phyloP scores from a whole-genome alignment of 2,888 invertebrate species.

The Catocala fraxini region DNA sequence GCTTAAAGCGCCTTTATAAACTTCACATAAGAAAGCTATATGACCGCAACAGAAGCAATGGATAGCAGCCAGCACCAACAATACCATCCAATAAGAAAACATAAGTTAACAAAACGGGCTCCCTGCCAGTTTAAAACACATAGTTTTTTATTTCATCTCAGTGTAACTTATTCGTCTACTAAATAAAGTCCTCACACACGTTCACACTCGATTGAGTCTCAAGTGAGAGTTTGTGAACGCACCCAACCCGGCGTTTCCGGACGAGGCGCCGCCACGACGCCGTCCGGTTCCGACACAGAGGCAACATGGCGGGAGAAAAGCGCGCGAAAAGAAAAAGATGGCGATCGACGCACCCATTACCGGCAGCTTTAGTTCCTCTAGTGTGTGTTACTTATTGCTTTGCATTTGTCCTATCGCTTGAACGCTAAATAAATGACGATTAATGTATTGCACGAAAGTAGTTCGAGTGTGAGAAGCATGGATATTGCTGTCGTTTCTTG shows the following conservation, averaged over 20 bases:
- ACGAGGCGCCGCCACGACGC: constrained; percentile 77
- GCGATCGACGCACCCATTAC: constrained; percentile 68
- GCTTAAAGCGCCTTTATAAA: too few relatives aligned
- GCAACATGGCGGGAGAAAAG: constrained; percentile 53
- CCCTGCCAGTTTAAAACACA: constrained; percentile 47
- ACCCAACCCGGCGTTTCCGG: constrained; percentile 72
- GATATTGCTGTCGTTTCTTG: too few relatives aligned
- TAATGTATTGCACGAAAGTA: constrained; percentile 32
- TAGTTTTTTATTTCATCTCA: constrained; percentile 42
- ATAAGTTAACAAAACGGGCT: constrained; percentile 38
- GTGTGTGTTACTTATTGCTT: constrained; percentile 64
- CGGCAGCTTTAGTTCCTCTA: constrained; percentile 51
- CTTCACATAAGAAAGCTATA: constrained; percentile 8
- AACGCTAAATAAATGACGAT: constrained; percentile 51
- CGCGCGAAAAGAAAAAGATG: constrained; percentile 67
- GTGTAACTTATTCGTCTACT: constrained; percentile 56
- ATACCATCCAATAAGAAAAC: constrained; percentile 35
- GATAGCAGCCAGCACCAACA: constrained; percentile 39
- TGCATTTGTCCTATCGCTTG: constrained; percentile 58
- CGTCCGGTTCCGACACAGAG: constrained; percentile 70
- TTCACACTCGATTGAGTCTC: constrained; percentile 70
- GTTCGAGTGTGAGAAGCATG: not conserved
- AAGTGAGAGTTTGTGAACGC: constrained; percentile 73
- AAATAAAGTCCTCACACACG: constrained; percentile 63
- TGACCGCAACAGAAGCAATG: constrained; percentile 28